phyloP scores from a whole-genome alignment of 2,797 vertebrate genomes.

The Gymnothorax reevesii region DNA sequence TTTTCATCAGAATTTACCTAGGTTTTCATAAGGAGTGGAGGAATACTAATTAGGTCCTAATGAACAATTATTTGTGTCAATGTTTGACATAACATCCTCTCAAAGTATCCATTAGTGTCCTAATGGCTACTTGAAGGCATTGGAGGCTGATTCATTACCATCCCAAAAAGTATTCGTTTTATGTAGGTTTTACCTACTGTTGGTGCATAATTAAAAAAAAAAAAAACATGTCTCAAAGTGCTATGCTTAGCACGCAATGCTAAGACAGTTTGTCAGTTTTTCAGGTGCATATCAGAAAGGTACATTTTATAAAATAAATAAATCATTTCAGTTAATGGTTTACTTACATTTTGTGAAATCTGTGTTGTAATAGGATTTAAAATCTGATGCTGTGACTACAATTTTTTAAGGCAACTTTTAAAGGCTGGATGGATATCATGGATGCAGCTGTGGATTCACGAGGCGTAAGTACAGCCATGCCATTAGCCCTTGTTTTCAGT shows the following conservation, averaged over 20 bases:
- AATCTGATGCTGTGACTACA: constrained; percentile 14
- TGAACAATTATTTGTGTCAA: constrained; percentile 4
- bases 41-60: constrained; percentile 5
- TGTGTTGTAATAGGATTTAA: not conserved
- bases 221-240: not conserved
- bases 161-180: not conserved
- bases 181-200: not conserved
- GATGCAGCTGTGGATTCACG: constrained; percentile 96
- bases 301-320: not conserved
- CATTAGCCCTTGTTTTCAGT: constrained; percentile 17
- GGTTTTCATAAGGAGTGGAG: constrained; percentile 22
- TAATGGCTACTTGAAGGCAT: not conserved
- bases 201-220: not conserved
- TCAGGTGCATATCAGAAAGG: not conserved
- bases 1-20: not conserved
- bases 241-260: not conserved
- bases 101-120: not conserved
- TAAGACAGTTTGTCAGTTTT: not conserved
- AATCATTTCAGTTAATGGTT: not conserved
- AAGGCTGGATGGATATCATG: constrained; percentile 99
- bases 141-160: not conserved
- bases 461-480: constrained; percentile 77
- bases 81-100: not conserved
- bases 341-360: not conserved
- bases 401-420: constrained; percentile 88